A percentile compares a stretch with the other conserved stretches of the same genome.
phyloP scores from a whole-genome alignment of 2,113 vertebrate genomes.

The Cervus canadensis region DNA sequence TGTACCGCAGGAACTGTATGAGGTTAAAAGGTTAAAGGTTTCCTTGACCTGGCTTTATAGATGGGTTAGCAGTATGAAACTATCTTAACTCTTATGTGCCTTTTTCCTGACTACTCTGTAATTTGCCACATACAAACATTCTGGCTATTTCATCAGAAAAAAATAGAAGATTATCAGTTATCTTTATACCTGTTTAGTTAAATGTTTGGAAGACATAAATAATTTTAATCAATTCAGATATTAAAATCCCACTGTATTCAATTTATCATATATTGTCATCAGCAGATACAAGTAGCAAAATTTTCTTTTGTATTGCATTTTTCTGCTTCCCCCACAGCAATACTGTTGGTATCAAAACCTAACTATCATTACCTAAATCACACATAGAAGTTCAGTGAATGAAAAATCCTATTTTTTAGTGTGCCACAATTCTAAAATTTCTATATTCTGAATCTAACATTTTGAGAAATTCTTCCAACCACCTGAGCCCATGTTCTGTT shows the following conservation, averaged over 20 bases:
- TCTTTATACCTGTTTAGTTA: background rate
- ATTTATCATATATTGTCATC: background rate
- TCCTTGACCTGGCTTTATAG: background rate
- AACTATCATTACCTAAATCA: background rate
- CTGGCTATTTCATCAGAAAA: background rate
- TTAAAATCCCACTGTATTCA: background rate
- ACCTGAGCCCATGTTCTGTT: background rate
- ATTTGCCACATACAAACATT: background rate
- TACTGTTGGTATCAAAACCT: background rate
- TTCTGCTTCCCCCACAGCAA: background rate
- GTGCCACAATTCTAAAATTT: background rate
- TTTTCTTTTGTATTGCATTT: background rate
- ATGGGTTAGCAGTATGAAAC: background rate
- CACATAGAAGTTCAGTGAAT: background rate
- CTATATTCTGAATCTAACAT: background rate
- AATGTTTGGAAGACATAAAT: background rate
- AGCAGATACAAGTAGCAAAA: background rate
- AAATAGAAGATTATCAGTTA: background rate
- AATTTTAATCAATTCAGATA: background rate
- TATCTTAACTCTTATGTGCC: background rate
- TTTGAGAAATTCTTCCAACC: background rate
- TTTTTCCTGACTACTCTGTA: background rate
- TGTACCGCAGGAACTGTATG: background rate
- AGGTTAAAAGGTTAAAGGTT: background rate
- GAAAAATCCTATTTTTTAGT: background rate